Base-by-base conservation (phyloP, 2,113 vertebrate species). In the Chloropsis cyanopogon region DNA sequence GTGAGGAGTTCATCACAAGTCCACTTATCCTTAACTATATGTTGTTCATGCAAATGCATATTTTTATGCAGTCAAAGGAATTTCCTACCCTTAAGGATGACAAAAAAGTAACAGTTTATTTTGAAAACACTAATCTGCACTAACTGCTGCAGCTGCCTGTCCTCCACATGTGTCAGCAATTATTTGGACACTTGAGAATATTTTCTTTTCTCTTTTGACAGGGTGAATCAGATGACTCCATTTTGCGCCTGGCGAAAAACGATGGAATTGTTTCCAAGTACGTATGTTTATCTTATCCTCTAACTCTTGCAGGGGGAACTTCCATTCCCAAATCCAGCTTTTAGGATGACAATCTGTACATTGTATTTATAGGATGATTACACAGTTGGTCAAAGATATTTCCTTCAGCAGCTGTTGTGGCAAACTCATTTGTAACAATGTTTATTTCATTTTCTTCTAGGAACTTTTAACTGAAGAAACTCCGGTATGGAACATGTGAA, bases 141-240 rank as follows among this genome's bases (percentile, higher is more conserved):
- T 56, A 78, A 64, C 26, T 41, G 37, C 31, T 64, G 86, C 92
- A 93, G 82, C 88, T 94, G 72, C 44, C 18, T 82, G 50, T 57
- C 59, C 53, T 49, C 29, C 21, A 19, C 7, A 11, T 14, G 4
- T 68, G 12, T 71, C 54, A 65, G 41, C 57, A 64, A 8, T 57
- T 64, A 44, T 16, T 64, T 69, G 70, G 41, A 81, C 41, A 71
- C 46, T 83, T 77, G 18, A 29, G n/a, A 86, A 37, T 65, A 25
- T 20, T 50, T 59, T 60, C 15, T 44, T 31, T 6, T 44, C 31
- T 2, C 59, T 33, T 47, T 50, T 70, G 81, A 24, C 81, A 97
- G 97, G 99, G 99, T 4, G 99, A 99, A 95, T 99, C 99, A 7
- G 99, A 99, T 26, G 99, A 99, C 87, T 99, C 99, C 95, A 98